Evolutionary conservation across 2,888 invertebrate genomes (phyloP), one percentile per base, ranked within the genome.

Genomic region (Aspidiotus rigidus): DNA sequence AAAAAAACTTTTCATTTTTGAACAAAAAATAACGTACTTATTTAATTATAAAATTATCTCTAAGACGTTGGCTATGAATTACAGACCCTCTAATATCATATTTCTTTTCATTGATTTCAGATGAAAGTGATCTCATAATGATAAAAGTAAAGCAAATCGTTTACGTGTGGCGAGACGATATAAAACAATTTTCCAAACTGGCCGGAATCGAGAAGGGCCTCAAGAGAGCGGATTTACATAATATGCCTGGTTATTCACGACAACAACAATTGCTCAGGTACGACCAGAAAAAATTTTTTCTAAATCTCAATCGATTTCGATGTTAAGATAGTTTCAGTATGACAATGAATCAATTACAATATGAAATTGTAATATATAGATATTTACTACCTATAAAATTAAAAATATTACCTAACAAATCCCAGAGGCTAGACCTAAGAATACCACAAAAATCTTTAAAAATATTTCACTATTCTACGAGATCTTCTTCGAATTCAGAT

Each of bases 81-180:
- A 28, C 28, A 28, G 28, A 28, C 28, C 28, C 28, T 28, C 28
- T 28, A 28, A 28, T 28, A 1, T 28, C 28, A n/a, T n/a, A 49
- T 49, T 11, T 49, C 11, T 49, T 3, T 49, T 49, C 10, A 13
- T 49, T 49, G 10, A 55, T 69, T 71, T 11, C 69, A 75, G 75
- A 74, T 59, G 72, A 74, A 39, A 66, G 64, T 15, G 71, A 74
- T 57, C 67, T 74, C 15, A 72, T 78, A 41, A 78, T 79, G 55
- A 81, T 84, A 72, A 77, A 78, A 73, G 81, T 81, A 73, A 83
- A 83, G 74, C 83, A 82, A 72, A 78, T 81, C 49, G 79, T 79
- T 56, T 83, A 83, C 74, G 74, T 83, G 28, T 84, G 83, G 83
- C 80, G 83, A 72, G 76, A 77, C 1, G 78, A 79, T 16, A 76